phyloP scores from a whole-genome alignment of 2,888 invertebrate genomes.

The Saturnia pavonia region DNA sequence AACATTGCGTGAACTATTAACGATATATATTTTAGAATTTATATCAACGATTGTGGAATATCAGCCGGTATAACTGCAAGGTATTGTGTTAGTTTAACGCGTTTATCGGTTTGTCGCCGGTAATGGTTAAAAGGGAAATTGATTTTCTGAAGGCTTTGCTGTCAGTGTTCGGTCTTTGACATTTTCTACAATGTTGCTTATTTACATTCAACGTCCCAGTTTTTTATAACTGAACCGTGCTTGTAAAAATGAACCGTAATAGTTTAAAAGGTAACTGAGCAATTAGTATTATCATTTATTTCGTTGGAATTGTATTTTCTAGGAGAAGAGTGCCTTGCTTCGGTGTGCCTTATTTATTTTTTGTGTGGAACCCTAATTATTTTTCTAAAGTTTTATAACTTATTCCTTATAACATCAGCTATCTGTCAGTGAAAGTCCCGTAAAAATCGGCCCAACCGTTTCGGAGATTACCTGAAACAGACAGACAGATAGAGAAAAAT shows the following conservation, averaged over 20 bases:
- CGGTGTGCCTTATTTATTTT: too few relatives aligned
- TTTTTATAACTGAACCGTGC: neutral
- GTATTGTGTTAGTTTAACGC: slow-evolving; percentile 28
- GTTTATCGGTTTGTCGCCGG: slow-evolving; percentile 34
- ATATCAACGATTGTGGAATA: slow-evolving; percentile 32
- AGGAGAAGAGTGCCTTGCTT: too few relatives aligned
- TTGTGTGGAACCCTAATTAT: too few relatives aligned
- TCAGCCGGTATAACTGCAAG: slow-evolving; percentile 27
- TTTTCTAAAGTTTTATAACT: too few relatives aligned
- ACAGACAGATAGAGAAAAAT: too few relatives aligned
- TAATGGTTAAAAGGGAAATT: slow-evolving; percentile 54
- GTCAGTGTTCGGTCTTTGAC: neutral
- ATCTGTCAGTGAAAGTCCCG: too few relatives aligned
- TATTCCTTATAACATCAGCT: too few relatives aligned
- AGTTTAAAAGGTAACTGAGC: neutral
- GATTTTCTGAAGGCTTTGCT: slow-evolving; percentile 38
- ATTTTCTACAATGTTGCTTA: neutral
- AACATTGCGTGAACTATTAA: too few relatives aligned
- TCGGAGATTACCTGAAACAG: too few relatives aligned
- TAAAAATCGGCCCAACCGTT: too few relatives aligned
- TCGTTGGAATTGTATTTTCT: neutral
- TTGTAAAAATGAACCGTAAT: too few relatives aligned
- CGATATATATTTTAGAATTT: neutral
- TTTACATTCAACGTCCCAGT: neutral
- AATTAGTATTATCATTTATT: neutral